phyloP scores from a whole-genome alignment of 1,140 invertebrate species.

The Drosophila repletoides region DNA sequence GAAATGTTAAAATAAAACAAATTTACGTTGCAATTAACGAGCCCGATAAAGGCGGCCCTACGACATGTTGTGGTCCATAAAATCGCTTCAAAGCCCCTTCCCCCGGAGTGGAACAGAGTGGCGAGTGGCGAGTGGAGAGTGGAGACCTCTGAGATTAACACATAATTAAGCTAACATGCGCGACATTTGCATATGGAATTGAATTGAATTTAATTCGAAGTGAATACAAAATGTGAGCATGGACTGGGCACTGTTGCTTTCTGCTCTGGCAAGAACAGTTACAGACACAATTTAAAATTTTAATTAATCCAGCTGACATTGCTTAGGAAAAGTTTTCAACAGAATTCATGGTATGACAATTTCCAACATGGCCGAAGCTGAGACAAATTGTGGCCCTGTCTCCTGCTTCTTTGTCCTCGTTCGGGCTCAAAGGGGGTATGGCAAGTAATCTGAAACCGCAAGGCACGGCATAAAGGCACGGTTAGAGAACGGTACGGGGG shows the following conservation, averaged over 20 bases:
- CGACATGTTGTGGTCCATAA: constrained; percentile 67
- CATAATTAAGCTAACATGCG: constrained; percentile 79
- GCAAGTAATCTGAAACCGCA: constrained; percentile 67
- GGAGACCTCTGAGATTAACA: constrained; percentile 65
- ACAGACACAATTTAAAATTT: constrained; percentile 61
- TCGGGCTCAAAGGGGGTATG: constrained; percentile 38
- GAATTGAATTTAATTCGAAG: constrained; percentile 71
- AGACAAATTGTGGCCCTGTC: constrained; percentile 20
- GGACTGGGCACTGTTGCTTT: not conserved
- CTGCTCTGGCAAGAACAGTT: constrained; percentile 44
- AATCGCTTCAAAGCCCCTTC: constrained; percentile 24
- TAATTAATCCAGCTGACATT: constrained; percentile 63
- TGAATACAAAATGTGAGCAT: constrained; percentile 32
- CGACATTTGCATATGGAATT: constrained; percentile 74
- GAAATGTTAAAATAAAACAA: constrained; percentile 81
- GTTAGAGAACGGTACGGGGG: too few species aligned
- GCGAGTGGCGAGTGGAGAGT: not conserved
- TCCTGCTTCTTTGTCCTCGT: constrained; percentile 2
- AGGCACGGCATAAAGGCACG: constrained; percentile 25
- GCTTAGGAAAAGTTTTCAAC: constrained; percentile 53
- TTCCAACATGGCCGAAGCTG: constrained; percentile 25
- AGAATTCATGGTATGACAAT: constrained; percentile 43
- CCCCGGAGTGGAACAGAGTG: too few species aligned
- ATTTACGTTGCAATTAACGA: constrained; percentile 81
- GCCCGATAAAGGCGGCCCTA: constrained; percentile 69